phyloP scores from a whole-genome alignment of 1,140 invertebrate genomes.

The Drosophila sp. region DNA sequence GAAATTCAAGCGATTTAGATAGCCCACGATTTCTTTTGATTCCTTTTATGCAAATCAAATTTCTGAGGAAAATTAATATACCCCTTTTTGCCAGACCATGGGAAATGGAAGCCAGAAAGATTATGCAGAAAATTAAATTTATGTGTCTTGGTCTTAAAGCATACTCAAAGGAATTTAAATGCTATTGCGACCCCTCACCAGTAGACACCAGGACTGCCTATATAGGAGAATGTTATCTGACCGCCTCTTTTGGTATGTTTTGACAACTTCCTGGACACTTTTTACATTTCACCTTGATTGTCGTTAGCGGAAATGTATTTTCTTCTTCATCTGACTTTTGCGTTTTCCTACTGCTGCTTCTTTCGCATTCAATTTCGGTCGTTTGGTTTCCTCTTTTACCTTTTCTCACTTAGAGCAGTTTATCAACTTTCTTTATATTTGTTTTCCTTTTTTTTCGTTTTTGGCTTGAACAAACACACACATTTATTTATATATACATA shows the following conservation, averaged over 20 bases:
- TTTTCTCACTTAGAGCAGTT: slow-evolving; percentile 40
- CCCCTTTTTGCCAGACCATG: too few relatives aligned
- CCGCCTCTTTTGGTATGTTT: slow-evolving; percentile 35
- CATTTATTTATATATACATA: background rate
- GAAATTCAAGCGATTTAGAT: too few relatives aligned
- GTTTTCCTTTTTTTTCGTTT: slow-evolving; percentile 9
- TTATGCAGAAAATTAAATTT: background rate
- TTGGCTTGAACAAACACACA: background rate
- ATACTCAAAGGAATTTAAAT: background rate
- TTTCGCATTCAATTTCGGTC: slow-evolving; percentile 16
- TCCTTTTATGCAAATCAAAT: too few relatives aligned
- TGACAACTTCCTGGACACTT: slow-evolving; percentile 58
- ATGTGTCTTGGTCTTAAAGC: background rate
- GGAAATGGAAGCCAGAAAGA: background rate
- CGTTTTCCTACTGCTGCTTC: slow-evolving; percentile 11
- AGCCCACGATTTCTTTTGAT: too few relatives aligned
- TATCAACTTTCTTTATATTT: slow-evolving; percentile 34
- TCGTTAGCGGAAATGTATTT: slow-evolving; percentile 52
- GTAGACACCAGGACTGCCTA: background rate
- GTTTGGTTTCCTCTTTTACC: slow-evolving; percentile 6
- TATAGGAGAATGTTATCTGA: slow-evolving; percentile 43
- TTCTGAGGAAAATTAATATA: too few relatives aligned
- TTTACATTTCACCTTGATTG: slow-evolving; percentile 55
- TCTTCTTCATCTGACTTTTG: slow-evolving; percentile 9
- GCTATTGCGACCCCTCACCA: background rate